Evolutionary conservation across 2,113 vertebrate species (phyloP).

Genomic region (Odontophorus gujanensis): DNA sequence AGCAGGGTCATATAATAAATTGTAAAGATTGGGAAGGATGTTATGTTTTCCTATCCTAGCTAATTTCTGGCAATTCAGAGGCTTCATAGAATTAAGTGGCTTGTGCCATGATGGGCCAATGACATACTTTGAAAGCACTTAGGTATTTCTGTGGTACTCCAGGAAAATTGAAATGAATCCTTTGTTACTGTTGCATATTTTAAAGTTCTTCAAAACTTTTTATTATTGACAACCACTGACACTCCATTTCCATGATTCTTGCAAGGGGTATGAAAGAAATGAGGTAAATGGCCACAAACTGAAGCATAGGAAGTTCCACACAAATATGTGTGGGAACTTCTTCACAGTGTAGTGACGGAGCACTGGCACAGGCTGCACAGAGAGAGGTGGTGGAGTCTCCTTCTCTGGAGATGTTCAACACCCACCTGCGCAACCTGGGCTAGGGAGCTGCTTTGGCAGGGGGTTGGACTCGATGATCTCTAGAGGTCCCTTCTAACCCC

Average conservation of each 20-base stretch:
- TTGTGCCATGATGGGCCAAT: neutral
- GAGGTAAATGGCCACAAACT: too few species aligned
- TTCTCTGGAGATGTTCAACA: too few species aligned
- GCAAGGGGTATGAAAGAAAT: neutral
- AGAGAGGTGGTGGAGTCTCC: too few species aligned
- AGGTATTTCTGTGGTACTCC: neutral
- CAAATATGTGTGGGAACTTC: too few species aligned
- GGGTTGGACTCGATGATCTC: too few species aligned
- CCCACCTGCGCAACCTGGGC: too few species aligned
- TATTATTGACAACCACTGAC: neutral
- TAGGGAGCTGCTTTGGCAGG: too few species aligned
- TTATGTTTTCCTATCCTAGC: neutral
- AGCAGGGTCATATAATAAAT: neutral
- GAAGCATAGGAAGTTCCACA: too few species aligned
- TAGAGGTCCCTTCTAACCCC: too few species aligned
- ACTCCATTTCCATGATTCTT: neutral
- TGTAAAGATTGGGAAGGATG: neutral
- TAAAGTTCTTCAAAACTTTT: slow-evolving; percentile 9
- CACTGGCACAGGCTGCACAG: too few species aligned
- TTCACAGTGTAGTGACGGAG: too few species aligned
- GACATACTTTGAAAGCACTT: neutral
- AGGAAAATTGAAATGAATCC: neutral
- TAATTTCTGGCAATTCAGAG: neutral
- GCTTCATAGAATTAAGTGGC: neutral
- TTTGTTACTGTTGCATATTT: neutral